phyloP scores from a whole-genome alignment of 2,113 vertebrate genomes.

The Lepisosteus osseus region DNA sequence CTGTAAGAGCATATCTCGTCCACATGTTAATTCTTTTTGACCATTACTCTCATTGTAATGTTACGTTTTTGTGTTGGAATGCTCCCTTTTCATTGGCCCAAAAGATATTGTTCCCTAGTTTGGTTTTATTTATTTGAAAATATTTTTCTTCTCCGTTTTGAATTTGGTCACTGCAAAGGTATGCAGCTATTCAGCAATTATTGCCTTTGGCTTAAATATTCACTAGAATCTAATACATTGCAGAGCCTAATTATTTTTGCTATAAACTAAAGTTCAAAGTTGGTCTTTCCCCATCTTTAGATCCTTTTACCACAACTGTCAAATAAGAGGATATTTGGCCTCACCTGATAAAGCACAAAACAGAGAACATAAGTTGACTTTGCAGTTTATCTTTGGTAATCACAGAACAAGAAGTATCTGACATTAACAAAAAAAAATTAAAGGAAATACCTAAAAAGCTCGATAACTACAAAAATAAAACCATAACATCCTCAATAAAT shows the following conservation, averaged over 20 bases:
- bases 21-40: conserved; percentile 38
- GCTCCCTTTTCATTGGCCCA: conserved; percentile 52
- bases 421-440: conserved; percentile 52
- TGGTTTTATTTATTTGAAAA: conserved; percentile 51
- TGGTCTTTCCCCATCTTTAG: conserved; percentile 63
- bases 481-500: conserved; percentile 80
- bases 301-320: conserved; percentile 71
- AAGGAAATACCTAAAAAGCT: conserved; percentile 75
- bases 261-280: conserved; percentile 50
- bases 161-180: conserved; percentile 81
- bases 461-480: conserved; percentile 59
- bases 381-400: conserved; percentile 97
- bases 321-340: conserved; percentile 95
- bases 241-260: conserved; percentile 31
- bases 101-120: conserved; percentile 65
- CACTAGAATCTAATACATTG: conserved; percentile 36
- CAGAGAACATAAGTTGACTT: conserved; percentile 87
- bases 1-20: conserved; percentile 48
- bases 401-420: conserved; percentile 77
- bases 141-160: conserved; percentile 45
- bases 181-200: conserved; percentile 64
- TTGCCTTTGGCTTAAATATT: conserved; percentile 81
- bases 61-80: conserved; percentile 50
- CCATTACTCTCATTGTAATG: conserved; percentile 53
- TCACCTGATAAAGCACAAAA: conserved; percentile 94